phyloP scores from a whole-genome alignment of 1,140 invertebrate species.

The Zaprionus ornatus region DNA sequence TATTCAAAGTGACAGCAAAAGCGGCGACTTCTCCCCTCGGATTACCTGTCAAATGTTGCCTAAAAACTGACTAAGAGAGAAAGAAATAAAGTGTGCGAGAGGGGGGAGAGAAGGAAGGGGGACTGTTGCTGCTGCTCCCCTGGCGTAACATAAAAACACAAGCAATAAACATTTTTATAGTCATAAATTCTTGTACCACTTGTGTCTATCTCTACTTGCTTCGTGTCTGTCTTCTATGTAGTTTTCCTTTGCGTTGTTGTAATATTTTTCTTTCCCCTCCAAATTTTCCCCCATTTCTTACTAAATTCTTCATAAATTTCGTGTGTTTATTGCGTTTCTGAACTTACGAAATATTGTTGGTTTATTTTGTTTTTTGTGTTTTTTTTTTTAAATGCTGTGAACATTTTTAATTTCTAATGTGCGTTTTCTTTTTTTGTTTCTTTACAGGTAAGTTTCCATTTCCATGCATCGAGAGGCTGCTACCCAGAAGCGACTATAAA shows the following conservation, averaged over 20 bases:
- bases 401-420: constrained; percentile 75
- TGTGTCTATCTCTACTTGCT: constrained; percentile 25
- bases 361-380: constrained; percentile 2
- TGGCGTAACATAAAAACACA: constrained; percentile 45
- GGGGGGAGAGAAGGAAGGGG: no score
- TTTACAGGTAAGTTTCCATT: constrained; percentile 70
- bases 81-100: background rate
- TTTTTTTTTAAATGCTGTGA: constrained; percentile 43
- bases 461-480: background rate
- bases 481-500: constrained; percentile 1
- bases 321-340: constrained; percentile 76
- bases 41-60: constrained; percentile 64
- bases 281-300: constrained; percentile 37
- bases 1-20: constrained; percentile 72
- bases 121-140: background rate
- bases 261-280: background rate
- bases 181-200: constrained; percentile 71
- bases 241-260: background rate
- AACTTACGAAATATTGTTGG: constrained; percentile 64
- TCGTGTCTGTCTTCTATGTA: background rate
- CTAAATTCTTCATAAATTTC: constrained; percentile 79
- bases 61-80: constrained; percentile 19
- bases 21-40: constrained; percentile 37
- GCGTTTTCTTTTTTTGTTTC: constrained; percentile 46
- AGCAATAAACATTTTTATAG: constrained; percentile 80